phyloP scores from a whole-genome alignment of 2,888 invertebrate species.

The Abrostola tripartita region DNA sequence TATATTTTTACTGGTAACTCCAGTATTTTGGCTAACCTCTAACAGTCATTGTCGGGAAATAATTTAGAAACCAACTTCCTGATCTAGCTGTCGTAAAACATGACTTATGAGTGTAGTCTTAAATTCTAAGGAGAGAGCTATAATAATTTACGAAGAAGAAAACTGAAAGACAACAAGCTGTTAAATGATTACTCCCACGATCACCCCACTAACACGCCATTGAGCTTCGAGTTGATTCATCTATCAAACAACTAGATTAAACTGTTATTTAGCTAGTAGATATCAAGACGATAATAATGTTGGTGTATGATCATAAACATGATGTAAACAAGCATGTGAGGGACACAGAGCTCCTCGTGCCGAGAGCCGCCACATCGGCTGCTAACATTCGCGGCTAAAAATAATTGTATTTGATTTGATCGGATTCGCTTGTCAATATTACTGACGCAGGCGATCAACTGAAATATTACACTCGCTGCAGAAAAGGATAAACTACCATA shows the following conservation, averaged over 20 bases:
- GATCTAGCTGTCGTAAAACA: too few relatives aligned
- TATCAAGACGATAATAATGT: conserved; percentile 15
- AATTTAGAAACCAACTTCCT: too few relatives aligned
- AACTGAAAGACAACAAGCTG: conserved; percentile 25
- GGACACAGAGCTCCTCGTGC: background rate
- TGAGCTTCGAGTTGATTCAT: conserved; percentile 12
- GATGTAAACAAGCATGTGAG: conserved; percentile 17
- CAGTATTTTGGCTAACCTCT: too few relatives aligned
- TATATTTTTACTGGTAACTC: too few relatives aligned
- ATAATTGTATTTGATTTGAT: conserved; percentile 50
- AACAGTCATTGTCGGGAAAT: too few relatives aligned
- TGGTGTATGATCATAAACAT: conserved; percentile 23
- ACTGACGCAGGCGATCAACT: conserved; percentile 7
- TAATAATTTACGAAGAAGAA: background rate
- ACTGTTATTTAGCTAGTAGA: conserved; percentile 22
- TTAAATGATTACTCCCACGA: conserved; percentile 35
- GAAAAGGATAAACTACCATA: background rate
- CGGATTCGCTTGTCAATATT: conserved; percentile 23
- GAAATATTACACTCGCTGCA: conserved; percentile 8
- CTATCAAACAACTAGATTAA: conserved; percentile 23
- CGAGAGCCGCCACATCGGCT: background rate
- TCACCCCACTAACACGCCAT: too few relatives aligned
- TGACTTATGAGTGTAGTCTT: too few relatives aligned
- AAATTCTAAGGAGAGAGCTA: too few relatives aligned
- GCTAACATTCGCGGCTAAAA: conserved; percentile 34